Evolutionary conservation across 2,797 vertebrate species (phyloP).

Genomic region (Ibycter americanus): DNA sequence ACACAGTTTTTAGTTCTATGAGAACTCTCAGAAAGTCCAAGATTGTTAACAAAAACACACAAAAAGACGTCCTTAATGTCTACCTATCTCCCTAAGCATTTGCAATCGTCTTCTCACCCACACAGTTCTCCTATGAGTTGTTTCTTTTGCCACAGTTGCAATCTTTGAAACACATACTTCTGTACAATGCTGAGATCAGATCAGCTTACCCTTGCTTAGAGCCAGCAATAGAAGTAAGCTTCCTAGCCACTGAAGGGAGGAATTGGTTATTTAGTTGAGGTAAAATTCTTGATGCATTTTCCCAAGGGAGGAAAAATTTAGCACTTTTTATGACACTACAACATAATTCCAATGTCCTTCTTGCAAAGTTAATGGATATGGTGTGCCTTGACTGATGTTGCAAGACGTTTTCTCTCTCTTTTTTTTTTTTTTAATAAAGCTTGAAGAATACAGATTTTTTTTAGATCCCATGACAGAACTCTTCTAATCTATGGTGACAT

Average conservation of each 20-base stretch:
- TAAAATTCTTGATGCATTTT: slow-evolving; percentile 8
- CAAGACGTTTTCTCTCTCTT: background rate
- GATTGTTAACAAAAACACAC: background rate
- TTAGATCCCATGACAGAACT: background rate
- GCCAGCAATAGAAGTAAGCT: background rate
- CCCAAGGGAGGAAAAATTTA: background rate
- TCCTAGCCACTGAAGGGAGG: background rate
- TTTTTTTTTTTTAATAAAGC: background rate
- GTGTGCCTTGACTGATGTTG: background rate
- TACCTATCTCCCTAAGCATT: background rate
- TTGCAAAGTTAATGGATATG: background rate
- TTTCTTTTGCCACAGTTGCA: background rate
- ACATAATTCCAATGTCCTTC: background rate
- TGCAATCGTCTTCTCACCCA: background rate
- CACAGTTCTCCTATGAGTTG: background rate
- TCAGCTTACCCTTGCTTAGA: background rate
- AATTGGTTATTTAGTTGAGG: background rate
- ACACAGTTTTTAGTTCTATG: background rate
- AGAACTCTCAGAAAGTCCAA: background rate
- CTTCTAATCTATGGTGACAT: background rate
- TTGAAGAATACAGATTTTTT: background rate
- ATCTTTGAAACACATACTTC: background rate
- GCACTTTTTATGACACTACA: background rate
- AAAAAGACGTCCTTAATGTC: background rate
- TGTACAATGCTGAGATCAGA: background rate